Evolutionary conservation across 2,113 vertebrate genomes (phyloP), one percentile per base, ranked within the genome.

Genomic region (Hymenochirus boettgeri): DNA sequence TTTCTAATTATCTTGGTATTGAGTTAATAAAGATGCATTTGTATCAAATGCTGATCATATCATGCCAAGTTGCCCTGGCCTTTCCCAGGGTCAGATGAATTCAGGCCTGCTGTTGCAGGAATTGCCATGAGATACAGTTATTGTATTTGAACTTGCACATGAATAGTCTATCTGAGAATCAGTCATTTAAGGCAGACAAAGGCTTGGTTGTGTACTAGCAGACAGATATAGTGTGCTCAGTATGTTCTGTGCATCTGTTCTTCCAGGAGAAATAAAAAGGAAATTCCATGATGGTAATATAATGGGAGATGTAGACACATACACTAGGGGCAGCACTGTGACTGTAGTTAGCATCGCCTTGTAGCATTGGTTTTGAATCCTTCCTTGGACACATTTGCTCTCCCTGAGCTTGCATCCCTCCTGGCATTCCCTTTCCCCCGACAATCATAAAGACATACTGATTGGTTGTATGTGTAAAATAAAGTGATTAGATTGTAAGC

Each of bases 71-170:
- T 31, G 9, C 10, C 11, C 54, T 7, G 5, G 4, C 18, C 2
- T 18, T 22, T 17, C 46, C 21, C 17, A 10, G 18, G 7, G 24
- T 23, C 33, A 2, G 23, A 48, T 57, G 53, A 65, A n/a, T 26
- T 48, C 62, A 35, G 33, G 18, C 26, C 47, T 56, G 37, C 8
- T 63, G 23, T 63, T n/a, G n/a, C n/a, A 29, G 17, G 29, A 27
- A 54, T 37, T 22, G 11, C 37, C 21, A 55, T 65, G 26, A 65
- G 52, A 4, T 19, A 8, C 24, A n/a, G 21, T 35, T 53, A 56
- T 35, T 50, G 54, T 51, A 21, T 7, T n/a, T 17, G 12, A 18
- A 39, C 39, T 21, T 23, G 5, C 61, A 1, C 11, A 26, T 50
- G 64, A 58, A 27, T 51, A 31, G 23, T 23, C 21, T 15, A 31